These are phyloP conservation scores for Lota lota DNA, from an alignment of 2,113 vertebrate species.

Conservation along the genomic window DNA sequence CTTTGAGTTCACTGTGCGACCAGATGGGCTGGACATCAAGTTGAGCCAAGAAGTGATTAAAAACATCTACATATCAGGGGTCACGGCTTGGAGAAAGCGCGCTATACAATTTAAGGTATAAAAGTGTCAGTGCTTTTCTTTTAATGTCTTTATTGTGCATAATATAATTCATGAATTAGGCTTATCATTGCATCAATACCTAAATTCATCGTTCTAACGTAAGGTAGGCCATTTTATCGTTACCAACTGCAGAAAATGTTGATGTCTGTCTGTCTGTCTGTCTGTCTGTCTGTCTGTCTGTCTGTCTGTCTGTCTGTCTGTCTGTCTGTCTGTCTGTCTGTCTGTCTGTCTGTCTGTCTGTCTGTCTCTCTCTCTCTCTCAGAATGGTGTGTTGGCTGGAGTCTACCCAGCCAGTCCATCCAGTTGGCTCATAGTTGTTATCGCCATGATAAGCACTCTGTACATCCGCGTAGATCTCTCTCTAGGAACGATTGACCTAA, in stretches of 20 bases:
- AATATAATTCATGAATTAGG: too few relatives aligned
- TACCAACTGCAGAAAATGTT: too few relatives aligned
- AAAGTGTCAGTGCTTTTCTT: too few relatives aligned
- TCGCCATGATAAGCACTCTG: conserved; percentile 83
- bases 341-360: too few relatives aligned
- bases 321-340: too few relatives aligned
- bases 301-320: too few relatives aligned
- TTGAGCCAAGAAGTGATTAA: conserved; percentile 86
- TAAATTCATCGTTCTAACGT: too few relatives aligned
- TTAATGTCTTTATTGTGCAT: too few relatives aligned
- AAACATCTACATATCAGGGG: conserved; percentile 82
- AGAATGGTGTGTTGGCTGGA: conserved; percentile 88
- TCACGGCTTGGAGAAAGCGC: conserved; percentile 89
- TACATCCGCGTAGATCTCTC: conserved; percentile 84
- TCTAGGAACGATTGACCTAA: conserved; percentile 79
- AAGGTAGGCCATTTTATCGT: too few relatives aligned
- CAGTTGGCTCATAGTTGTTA: conserved; percentile 87
- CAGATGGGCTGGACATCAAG: conserved; percentile 86
- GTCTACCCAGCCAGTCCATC: conserved; percentile 94
- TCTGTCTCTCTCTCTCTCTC: conserved; percentile 13
- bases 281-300: too few relatives aligned
- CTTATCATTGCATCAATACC: too few relatives aligned
- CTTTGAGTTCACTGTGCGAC: conserved; percentile 95
- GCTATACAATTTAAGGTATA: conserved; percentile 85
- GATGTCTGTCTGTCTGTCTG: too few relatives aligned